Conservation (phyloP, 2,797 vertebrate species). For the Lacerta bilineata region DNA sequence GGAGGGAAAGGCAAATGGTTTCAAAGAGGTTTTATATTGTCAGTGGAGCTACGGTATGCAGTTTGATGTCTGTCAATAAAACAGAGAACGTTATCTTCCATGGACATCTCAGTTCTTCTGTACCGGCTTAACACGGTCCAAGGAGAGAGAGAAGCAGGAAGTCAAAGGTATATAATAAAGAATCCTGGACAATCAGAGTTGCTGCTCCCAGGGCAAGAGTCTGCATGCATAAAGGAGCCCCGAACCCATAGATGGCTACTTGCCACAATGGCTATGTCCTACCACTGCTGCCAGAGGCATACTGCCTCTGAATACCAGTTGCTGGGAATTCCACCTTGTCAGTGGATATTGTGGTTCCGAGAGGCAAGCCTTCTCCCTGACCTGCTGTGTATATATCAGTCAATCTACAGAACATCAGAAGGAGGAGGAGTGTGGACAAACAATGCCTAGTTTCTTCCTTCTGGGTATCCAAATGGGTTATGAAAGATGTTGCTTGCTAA, state of each 20-base stretch:
- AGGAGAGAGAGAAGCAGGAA: background rate
- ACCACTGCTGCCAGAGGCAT: too few species aligned
- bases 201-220: background rate
- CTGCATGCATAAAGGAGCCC: background rate
- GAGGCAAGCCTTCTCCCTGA: background rate
- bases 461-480: background rate
- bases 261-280: too few species aligned
- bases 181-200: background rate
- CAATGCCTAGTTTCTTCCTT: background rate
- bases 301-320: too few species aligned
- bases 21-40: background rate
- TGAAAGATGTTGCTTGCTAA: background rate
- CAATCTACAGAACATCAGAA: background rate
- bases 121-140: background rate
- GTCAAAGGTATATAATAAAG: background rate
- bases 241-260: background rate
- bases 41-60: background rate
- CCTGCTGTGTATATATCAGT: background rate
- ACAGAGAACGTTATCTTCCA: background rate
- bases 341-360: background rate
- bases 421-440: background rate
- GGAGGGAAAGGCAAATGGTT: background rate
- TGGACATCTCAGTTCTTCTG: background rate
- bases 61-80: background rate
- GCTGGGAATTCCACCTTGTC: too few species aligned